Evolutionary conservation across 92 coral and sea anemone genomes (phyloP), one percentile per base, ranked within the genome.

Genomic region (Zoanthus sansibaricus): DNA sequence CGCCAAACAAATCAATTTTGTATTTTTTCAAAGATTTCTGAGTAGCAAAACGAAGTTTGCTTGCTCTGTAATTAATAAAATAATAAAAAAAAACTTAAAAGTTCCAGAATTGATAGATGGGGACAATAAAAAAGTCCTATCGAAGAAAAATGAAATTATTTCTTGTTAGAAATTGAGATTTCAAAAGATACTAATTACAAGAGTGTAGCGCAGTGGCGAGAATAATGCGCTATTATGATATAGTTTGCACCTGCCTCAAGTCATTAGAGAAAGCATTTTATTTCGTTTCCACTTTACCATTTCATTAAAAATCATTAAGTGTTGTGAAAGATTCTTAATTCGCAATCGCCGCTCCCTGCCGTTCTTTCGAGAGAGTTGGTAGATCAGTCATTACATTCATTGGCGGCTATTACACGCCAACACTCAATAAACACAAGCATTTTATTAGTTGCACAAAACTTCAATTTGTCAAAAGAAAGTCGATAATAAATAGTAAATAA

Each of bases 231-330:
- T 77, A 83, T 77, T 76, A 83, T 77, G 68, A 89, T 76, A 48
- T 18, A 47, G 75, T 46, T 32, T n/a, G 69, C 93, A 90, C 91
- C 90, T 90, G 91, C 86, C 79, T 46, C 55, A 45, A 73, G 90
- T 87, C 52, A 87, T 87, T 90, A 89, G 82, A 87, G 86, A 90
- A 87, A 77, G 70, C 54, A 90, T 55, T 55, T 82, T 75, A 68
- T 87, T 87, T 77, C 91, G 87, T 82, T 82, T 82, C 87, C 86
- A 83, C 90, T 82, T 83, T 69, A 68, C 88, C 82, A 89, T 76
- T 90, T 90, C 93, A 90, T 90, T 90, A 90, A 75, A 87, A 87
- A 79, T 90, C 86, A 87, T 90, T 89, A 90, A 86, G 87, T 82
- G 71, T 52, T 64, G 84, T 79, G 84, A 86, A 76, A 87, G 85